Evolutionary conservation across 2,797 vertebrate species (phyloP), one percentile per base, ranked within the genome.

Genomic region (Loris lydekkerianus): DNA sequence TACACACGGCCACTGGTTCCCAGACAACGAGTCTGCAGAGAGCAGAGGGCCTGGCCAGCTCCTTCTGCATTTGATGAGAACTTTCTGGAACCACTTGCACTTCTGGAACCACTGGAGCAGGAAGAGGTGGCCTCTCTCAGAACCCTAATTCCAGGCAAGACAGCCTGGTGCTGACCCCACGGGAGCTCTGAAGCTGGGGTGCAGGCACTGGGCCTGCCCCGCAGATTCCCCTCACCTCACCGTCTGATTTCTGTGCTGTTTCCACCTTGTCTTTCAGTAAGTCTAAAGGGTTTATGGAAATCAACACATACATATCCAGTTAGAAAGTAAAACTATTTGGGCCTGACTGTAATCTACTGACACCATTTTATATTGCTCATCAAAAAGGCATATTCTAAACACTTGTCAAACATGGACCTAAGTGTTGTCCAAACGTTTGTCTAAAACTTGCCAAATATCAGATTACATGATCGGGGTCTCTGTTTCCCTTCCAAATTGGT

Each of bases 251-350:
- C 25, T n/a, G 25, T 67, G 3, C n/a, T n/a, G 46, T 25, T 31
- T 70, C 67, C 27, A 61, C 72, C 31, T 10, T 88, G 53, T 89
- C 49, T 40, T 67, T 67, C 43, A 82, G 25, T 60, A 72, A 9
- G 1, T 37, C 14, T 11, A 46, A 90, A 77, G 29, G 18, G 58
- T 76, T 85, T 85, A 63, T 34, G 0, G 2, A 72, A 92, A 70
- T 49, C 5, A 23, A 67, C 31, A 40, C 6, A n/a, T 40, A 40
- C 86, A 37, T 25, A 91, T 89, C 40, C n/a, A 82, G 13, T 37
- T 34, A 83, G 49, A 89, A 86, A 69, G 37, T 40, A 53, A 92
- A 94, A 95, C 27, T 56, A 56, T 86, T 49, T 89, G 61, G 67
- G 11, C 56, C 20, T 25, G n/a, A 69, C 25, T 5, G 7, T 29